Conservation (phyloP, 2,888 invertebrate genomes). For the Oegoconia quadripuncta region DNA sequence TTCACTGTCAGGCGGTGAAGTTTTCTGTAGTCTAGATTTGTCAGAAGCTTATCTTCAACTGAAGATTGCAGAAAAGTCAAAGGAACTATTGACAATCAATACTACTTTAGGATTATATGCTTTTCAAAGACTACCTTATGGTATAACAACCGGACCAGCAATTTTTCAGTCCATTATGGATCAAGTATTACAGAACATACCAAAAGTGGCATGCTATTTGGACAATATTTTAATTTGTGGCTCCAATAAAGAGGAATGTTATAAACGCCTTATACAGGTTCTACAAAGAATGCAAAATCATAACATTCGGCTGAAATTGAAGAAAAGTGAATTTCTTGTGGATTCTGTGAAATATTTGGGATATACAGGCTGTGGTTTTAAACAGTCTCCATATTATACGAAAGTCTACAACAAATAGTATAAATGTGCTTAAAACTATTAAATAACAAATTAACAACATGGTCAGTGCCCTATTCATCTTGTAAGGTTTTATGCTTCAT, state of each 20-base stretch:
- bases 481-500: no score
- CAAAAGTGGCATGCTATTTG: not conserved
- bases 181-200: not conserved
- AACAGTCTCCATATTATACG: no score
- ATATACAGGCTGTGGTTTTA: no score
- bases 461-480: no score
- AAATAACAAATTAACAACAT: no score
- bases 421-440: no score
- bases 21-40: slow-evolving; percentile 8
- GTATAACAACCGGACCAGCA: not conserved
- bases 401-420: no score
- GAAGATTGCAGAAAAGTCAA: not conserved
- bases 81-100: not conserved
- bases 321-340: not conserved
- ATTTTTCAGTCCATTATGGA: not conserved
- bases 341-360: not conserved
- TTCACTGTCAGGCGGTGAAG: not conserved
- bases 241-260: no score
- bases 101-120: not conserved
- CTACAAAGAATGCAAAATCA: not conserved
- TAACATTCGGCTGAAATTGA: no score
- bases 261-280: not conserved
- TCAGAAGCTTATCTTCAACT: slow-evolving; percentile 10
- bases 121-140: not conserved
- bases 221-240: not conserved